Percentiles rank a stretch among this genome's conserved stretches.
phyloP scores from a whole-genome alignment of 2,888 invertebrate genomes.

The Fissipunctia ypsillon region DNA sequence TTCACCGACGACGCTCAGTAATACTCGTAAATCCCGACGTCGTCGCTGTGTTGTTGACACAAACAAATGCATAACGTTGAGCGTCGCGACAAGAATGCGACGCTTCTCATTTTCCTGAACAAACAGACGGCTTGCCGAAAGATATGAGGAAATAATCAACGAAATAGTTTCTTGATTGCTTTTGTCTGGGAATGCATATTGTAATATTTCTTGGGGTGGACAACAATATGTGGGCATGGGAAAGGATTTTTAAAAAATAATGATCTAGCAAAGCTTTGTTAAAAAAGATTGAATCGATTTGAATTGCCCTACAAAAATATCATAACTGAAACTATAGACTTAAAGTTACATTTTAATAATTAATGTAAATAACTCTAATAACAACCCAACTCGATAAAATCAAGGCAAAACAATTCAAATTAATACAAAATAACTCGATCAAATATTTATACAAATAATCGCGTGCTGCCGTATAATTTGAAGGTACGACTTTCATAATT shows the following conservation, averaged over 20 bases:
- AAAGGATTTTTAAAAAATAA: background rate
- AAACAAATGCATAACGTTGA: conserved; percentile 76
- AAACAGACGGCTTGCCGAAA: conserved; percentile 56
- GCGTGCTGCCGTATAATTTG: conserved; percentile 52
- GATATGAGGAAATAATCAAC: conserved; percentile 52
- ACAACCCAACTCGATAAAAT: conserved; percentile 30
- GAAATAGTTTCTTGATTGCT: conserved; percentile 19
- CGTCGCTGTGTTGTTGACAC: conserved; percentile 64
- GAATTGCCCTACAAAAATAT: background rate
- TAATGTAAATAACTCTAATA: conserved; percentile 22
- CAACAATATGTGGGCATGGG: background rate
- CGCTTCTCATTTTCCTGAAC: conserved; percentile 70
- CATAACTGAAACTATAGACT: background rate
- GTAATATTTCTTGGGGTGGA: background rate
- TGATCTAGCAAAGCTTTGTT: background rate
- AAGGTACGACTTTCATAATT: conserved; percentile 47
- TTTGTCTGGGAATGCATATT: conserved; percentile 19
- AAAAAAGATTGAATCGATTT: background rate
- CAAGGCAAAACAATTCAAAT: conserved; percentile 40
- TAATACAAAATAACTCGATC: conserved; percentile 53
- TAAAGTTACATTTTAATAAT: conserved; percentile 9
- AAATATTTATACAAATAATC: conserved; percentile 59
- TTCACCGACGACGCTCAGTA: conserved; percentile 18
- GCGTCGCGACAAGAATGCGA: conserved; percentile 68
- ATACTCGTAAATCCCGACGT: conserved; percentile 48